Conservation (phyloP, 2,113 vertebrate genomes). For the Bettongia penicillata region DNA sequence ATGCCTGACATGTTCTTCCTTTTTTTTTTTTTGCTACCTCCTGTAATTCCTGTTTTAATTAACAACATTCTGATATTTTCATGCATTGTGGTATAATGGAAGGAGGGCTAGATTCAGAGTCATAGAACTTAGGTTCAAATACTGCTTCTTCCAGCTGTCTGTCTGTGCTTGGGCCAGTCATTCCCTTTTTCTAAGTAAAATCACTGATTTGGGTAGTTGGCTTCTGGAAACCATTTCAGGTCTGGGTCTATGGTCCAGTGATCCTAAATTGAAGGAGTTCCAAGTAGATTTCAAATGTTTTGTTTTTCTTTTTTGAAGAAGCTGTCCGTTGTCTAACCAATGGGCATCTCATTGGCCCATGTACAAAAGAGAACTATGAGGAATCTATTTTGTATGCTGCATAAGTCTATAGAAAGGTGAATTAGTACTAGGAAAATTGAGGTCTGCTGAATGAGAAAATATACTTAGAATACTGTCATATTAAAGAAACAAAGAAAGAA, state of each 20-base stretch:
- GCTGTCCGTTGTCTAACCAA: background rate
- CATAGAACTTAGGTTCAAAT: background rate
- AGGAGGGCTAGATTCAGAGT: background rate
- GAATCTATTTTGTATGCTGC: background rate
- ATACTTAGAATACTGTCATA: background rate
- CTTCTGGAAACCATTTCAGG: background rate
- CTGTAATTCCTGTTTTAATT: background rate
- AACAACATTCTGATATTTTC: background rate
- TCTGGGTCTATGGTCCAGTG: background rate
- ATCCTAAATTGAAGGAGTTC: background rate
- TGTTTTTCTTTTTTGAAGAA: background rate
- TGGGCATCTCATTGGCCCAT: background rate
- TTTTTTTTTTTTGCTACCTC: background rate
- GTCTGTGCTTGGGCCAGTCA: background rate
- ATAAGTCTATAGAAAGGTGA: background rate
- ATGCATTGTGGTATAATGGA: background rate
- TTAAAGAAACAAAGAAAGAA: background rate
- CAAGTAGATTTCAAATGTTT: background rate
- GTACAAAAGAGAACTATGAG: background rate
- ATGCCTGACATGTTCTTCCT: background rate
- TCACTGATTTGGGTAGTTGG: background rate
- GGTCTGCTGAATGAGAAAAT: background rate
- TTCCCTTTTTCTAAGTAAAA: background rate
- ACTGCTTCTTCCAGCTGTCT: background rate
- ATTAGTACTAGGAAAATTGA: background rate